Evolutionary conservation across 2,888 invertebrate species (phyloP).

Genomic region (Chloroclysta siterata): DNA sequence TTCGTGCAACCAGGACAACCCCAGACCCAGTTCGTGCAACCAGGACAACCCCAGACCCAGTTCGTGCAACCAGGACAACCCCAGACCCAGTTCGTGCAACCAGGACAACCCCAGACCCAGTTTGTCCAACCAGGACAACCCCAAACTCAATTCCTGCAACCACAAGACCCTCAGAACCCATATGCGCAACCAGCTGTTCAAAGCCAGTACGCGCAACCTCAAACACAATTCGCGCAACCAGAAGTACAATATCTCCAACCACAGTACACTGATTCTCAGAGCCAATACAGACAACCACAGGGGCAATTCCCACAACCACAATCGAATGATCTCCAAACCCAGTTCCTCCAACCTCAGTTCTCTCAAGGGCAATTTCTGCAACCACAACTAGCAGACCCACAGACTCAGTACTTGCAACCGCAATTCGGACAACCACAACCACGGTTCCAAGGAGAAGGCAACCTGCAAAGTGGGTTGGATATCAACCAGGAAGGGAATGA

Average conservation of each 20-base stretch:
- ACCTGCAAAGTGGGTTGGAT: slow-evolving; percentile 71
- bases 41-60: slow-evolving; percentile 26
- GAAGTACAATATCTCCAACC: slow-evolving; percentile 35
- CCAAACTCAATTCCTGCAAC: slow-evolving; percentile 30
- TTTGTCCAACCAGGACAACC: slow-evolving; percentile 27
- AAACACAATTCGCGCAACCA: slow-evolving; percentile 10
- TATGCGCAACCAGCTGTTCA: slow-evolving; percentile 13
- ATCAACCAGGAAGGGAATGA: slow-evolving; percentile 71
- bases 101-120: slow-evolving; percentile 31
- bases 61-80: slow-evolving; percentile 26
- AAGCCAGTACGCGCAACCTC: slow-evolving; percentile 6
- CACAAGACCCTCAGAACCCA: slow-evolving; percentile 20
- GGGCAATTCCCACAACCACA: slow-evolving; percentile 25
- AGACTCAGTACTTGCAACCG: slow-evolving; percentile 30
- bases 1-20: slow-evolving; percentile 30
- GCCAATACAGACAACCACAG: slow-evolving; percentile 20
- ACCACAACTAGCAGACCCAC: slow-evolving; percentile 34
- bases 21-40: slow-evolving; percentile 25
- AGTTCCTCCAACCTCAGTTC: slow-evolving; percentile 29
- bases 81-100: slow-evolving; percentile 29
- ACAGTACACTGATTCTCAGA: slow-evolving; percentile 19
- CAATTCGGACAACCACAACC: slow-evolving; percentile 39
- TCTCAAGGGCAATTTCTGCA: slow-evolving; percentile 20
- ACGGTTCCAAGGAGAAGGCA: slow-evolving; percentile 53
- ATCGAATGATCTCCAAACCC: slow-evolving; percentile 27